These are phyloP conservation scores for Actinostola sp. DNA, from an alignment of 92 coral and sea anemone genomes.

Conservation along the genomic window DNA sequence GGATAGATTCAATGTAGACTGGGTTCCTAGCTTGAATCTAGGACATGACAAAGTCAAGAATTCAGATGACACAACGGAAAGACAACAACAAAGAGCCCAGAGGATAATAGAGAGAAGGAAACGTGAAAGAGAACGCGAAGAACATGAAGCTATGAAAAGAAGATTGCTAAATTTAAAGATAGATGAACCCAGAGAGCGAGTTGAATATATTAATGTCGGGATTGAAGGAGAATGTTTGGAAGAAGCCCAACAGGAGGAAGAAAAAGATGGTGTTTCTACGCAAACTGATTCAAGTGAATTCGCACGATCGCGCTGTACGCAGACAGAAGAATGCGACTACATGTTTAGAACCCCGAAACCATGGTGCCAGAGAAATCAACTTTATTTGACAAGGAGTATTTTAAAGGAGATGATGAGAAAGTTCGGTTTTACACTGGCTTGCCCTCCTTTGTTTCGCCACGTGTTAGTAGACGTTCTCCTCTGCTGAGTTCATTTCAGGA, in stretches of 20 bases:
- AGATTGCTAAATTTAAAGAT: neutral
- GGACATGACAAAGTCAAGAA: constrained; percentile 30
- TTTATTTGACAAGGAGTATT: constrained; percentile 25
- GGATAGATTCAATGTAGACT: constrained; percentile 33
- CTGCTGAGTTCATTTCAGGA: constrained; percentile 43
- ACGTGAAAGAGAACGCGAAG: constrained; percentile 31
- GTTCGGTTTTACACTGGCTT: constrained; percentile 49
- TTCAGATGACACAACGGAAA: neutral
- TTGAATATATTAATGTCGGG: constrained; percentile 5
- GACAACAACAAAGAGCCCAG: constrained; percentile 36
- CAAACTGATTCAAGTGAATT: constrained; percentile 10
- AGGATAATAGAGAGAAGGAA: constrained; percentile 42
- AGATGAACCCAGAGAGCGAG: constrained; percentile 14
- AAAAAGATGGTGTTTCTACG: constrained; percentile 21
- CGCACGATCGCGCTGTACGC: constrained; percentile 19
- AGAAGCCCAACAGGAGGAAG: constrained; percentile 12
- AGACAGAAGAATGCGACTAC: constrained; percentile 40
- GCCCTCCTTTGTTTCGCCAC: constrained; percentile 38
- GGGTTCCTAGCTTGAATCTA: constrained; percentile 38
- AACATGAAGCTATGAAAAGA: neutral
- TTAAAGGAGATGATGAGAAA: constrained; percentile 48
- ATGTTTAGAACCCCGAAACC: constrained; percentile 38
- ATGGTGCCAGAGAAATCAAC: constrained; percentile 15
- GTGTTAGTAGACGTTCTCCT: constrained; percentile 16
- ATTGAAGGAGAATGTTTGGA: constrained; percentile 12